Conservation (phyloP, 2,797 vertebrate species). For the Crocodylus rhombifer region DNA sequence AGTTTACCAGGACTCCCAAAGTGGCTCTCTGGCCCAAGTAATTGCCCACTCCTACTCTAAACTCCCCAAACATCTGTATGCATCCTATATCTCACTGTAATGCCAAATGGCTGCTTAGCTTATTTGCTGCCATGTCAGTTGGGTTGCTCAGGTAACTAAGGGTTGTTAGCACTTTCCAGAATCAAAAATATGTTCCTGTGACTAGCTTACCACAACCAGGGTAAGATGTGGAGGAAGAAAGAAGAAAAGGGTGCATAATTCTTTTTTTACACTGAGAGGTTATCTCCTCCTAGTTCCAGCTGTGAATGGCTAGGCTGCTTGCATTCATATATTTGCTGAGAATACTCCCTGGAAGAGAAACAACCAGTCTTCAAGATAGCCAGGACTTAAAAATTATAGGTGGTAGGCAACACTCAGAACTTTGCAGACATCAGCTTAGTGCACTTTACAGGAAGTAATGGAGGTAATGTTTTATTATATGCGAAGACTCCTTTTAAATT, state of each 20-base stretch:
- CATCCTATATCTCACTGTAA: background rate
- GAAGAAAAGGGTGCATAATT: background rate
- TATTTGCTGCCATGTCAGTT: background rate
- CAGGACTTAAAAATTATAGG: background rate
- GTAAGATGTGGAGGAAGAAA: background rate
- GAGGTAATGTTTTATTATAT: accelerated
- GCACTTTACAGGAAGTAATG: background rate
- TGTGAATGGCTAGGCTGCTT: background rate
- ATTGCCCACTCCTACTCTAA: too few relatives aligned
- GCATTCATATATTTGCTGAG: too few relatives aligned
- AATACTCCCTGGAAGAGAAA: background rate
- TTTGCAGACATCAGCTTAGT: background rate
- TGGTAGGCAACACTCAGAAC: background rate
- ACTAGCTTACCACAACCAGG: background rate
- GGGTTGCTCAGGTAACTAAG: background rate
- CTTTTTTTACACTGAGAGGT: too few relatives aligned
- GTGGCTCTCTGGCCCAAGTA: too few relatives aligned
- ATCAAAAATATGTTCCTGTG: background rate
- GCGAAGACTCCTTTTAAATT: too few relatives aligned
- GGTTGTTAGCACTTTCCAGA: background rate
- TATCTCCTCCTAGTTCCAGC: background rate
- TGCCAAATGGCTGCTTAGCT: background rate
- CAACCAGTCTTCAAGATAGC: background rate
- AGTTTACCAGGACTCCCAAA: too few relatives aligned
- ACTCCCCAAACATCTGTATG: too few relatives aligned